A percentile compares a stretch with the other conserved stretches of the same genome.
phyloP scores from a whole-genome alignment of 1,140 invertebrate genomes.

The Drosophila aff. region DNA sequence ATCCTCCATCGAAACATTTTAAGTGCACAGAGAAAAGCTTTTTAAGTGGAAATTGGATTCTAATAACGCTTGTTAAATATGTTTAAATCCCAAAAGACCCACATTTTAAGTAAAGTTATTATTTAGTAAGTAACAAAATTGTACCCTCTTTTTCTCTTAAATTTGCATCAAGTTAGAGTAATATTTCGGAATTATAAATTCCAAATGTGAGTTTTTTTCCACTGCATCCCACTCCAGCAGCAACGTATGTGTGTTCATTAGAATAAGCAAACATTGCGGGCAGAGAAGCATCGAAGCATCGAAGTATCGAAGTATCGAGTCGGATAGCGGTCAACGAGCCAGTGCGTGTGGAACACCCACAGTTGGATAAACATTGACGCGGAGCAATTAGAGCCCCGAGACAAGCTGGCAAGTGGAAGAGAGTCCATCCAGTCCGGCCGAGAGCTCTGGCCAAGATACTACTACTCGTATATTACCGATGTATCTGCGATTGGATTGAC shows the following conservation, averaged over 20 bases:
- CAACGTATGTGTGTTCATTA: constrained; percentile 58
- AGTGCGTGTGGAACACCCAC: constrained; percentile 74
- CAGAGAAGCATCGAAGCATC: constrained; percentile 18
- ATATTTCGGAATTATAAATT: no score
- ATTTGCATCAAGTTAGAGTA: neutral
- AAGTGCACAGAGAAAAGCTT: constrained; percentile 12
- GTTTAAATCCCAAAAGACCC: no score
- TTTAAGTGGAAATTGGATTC: no score
- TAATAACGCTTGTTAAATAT: neutral
- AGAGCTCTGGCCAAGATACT: constrained; percentile 13
- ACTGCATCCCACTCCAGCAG: constrained; percentile 1
- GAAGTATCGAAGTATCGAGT: constrained; percentile 40
- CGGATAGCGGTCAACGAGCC: constrained; percentile 68
- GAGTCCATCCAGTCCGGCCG: constrained; percentile 17
- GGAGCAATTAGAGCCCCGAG: constrained; percentile 74
- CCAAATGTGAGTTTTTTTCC: neutral
- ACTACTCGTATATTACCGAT: constrained; percentile 8
- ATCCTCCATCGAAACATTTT: neutral
- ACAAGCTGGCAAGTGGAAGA: constrained; percentile 57
- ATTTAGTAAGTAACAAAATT: no score
- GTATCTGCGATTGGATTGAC: constrained; percentile 21
- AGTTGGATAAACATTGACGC: constrained; percentile 75
- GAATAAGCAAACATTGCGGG: constrained; percentile 70
- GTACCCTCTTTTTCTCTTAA: no score
- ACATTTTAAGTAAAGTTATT: neutral